A percentile compares a stretch with the other conserved stretches of the same genome.
phyloP scores from a whole-genome alignment of 2,797 vertebrate genomes.

The Mastacembelus armatus region DNA sequence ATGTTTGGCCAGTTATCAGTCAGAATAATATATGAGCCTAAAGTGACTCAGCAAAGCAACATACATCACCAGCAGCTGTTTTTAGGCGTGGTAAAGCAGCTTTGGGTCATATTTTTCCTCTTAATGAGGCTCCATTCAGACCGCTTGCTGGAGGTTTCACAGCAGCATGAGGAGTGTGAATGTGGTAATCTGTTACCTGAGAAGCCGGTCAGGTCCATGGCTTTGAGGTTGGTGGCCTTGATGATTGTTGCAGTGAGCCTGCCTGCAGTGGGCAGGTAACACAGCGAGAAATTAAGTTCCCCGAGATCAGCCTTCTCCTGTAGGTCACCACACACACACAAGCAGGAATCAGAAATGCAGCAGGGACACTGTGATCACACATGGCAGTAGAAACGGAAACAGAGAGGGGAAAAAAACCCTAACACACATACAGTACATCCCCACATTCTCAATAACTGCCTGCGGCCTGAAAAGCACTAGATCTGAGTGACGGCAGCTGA shows the following conservation, averaged over 20 bases:
- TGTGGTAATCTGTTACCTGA: slow-evolving; percentile 83
- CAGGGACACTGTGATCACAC: slow-evolving; percentile 6
- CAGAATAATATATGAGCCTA: background rate
- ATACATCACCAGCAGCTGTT: slow-evolving; percentile 10
- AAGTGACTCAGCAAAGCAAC: slow-evolving; percentile 16
- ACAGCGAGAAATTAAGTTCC: slow-evolving; percentile 95
- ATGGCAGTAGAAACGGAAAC: slow-evolving; percentile 15
- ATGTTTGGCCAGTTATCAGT: background rate
- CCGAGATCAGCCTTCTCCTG: slow-evolving; percentile 97
- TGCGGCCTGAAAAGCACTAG: slow-evolving; percentile 38
- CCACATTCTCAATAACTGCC: slow-evolving; percentile 15
- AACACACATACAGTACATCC: slow-evolving; percentile 21
- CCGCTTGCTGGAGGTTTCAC: background rate
- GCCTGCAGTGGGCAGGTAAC: slow-evolving; percentile 94
- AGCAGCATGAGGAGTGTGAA: slow-evolving; percentile 3
- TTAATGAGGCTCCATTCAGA: slow-evolving; percentile 21
- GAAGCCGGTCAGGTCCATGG: slow-evolving; percentile 95
- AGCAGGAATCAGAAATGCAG: slow-evolving; percentile 39
- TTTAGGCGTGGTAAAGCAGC: slow-evolving; percentile 6
- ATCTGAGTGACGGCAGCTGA: slow-evolving; percentile 37
- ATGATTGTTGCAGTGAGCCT: slow-evolving; percentile 92
- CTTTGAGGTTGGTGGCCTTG: slow-evolving; percentile 95
- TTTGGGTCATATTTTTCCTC: slow-evolving; percentile 34
- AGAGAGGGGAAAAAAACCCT: background rate
- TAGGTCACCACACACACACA: slow-evolving; percentile 51